Evolutionary conservation across 2,797 vertebrate species (phyloP).

Genomic region (Tragelaphus oryx): DNA sequence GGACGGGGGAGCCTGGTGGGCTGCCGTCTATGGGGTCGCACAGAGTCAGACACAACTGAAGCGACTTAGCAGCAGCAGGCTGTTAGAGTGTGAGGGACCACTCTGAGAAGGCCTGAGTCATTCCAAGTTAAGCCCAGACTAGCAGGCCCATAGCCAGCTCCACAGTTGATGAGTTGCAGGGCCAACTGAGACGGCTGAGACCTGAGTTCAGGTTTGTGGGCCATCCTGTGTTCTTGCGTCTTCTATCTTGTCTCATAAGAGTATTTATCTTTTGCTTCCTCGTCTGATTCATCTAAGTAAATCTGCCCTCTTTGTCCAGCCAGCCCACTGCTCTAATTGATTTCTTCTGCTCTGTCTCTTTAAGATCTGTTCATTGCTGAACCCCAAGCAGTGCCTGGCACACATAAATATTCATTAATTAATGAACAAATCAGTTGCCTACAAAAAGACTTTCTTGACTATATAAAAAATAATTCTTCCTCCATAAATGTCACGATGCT

Average conservation of each 20-base stretch:
- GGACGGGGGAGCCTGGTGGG: too few relatives aligned
- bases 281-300: neutral
- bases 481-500: neutral
- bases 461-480: neutral
- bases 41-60: too few relatives aligned
- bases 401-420: neutral
- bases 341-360: neutral
- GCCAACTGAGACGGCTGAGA: neutral
- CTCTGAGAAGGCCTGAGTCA: neutral
- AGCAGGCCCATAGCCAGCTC: neutral
- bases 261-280: neutral
- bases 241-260: neutral
- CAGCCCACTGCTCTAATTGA: neutral
- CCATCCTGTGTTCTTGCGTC: neutral
- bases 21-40: too few relatives aligned
- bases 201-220: neutral
- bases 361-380: neutral
- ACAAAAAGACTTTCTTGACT: neutral
- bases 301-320: neutral
- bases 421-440: neutral
- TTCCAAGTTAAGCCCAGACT: neutral
- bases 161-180: neutral
- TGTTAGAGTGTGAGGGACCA: neutral
- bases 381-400: neutral
- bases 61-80: neutral